Base-by-base conservation (phyloP, 2,888 invertebrate species). In the Hypolimnas misippus region DNA sequence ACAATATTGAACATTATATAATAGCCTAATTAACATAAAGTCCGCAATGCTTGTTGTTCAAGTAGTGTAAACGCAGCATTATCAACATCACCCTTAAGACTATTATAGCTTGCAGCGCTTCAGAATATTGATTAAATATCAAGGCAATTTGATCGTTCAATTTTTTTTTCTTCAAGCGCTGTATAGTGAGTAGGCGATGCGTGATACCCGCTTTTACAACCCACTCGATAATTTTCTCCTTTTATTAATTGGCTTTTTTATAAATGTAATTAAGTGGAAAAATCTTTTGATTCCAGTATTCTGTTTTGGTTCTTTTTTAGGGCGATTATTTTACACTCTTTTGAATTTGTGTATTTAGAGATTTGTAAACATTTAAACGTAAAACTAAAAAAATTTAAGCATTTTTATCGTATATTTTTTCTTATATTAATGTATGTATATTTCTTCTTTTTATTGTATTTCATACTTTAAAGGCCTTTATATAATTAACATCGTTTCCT, bases 181-280 rank as follows among this genome's bases (percentile, higher is more conserved):
- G 57, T 51, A 62, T 53, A 66, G 58, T 52, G 61, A 58, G 61
- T 35, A 50, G 56, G 61, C 64, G 66, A 64, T 64, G 66, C 66
- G 61, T 66, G 66, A 64, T 64, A 56, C 55, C 33, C 52, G 66
- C 61, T 66, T 66, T 55, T 64, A 57, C 61, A 66, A 56, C 57
- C 64, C 64, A 29, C 49, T 49, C 29, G 8, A 29, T 49, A 49
- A 49, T 49, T 14, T 14, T 14, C 29, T 49, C 49, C 49, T 29
- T 49, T n/a, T 49, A 29, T 49, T 49, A 29, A 49, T 49, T 29
- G 49, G 49, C 29, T 29, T 49, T 49, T 25, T 19, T 17, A 49
- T 49, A 29, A 49, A 29, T 14, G 25, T 49, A 49, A 49, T 49
- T 49, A 25, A 49, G 29, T 14, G 25, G 49, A 49, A 49, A 49